Evolutionary conservation across 2,113 vertebrate genomes (phyloP), one percentile per base, ranked within the genome.

Genomic region (Chlorodrepanis virens): DNA sequence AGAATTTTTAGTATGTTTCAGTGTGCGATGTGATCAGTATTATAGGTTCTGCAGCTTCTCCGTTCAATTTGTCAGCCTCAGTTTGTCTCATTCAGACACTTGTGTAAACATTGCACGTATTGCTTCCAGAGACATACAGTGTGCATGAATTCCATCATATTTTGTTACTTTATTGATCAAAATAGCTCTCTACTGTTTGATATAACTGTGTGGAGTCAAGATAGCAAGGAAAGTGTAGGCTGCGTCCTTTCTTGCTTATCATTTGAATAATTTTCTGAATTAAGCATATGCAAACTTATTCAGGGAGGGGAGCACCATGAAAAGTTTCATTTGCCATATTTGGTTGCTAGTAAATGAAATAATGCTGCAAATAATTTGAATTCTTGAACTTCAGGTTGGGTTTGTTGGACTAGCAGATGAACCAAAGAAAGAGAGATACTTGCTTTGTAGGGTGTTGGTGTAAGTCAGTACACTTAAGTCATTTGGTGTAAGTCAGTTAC

Each of bases 381-480:
- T 96, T 95, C 91, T 90, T 91, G 94, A 88, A 81, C 71, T 91
- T 93, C 95, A 80, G 85, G 95, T 91, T 96, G 54, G 13, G 29
- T 93, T 93, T 94, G 91, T 77, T 91, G 42, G 59, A 42, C 54
- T 87, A 72, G 84, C 15, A 59, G 35, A 83, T 74, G 22, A 63
- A 84, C 25, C 44, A 65, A 49, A 71, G 76, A 57, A 56, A 68
- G n/a, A 65, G 40, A 53, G 37, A 31, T 57, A 39, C 10, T 93
- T 88, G 44, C 63, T 83, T 91, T 79, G 12, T 67, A 37, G 9
- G 19, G 14, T 1, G 3, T 71, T 92, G 80, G 9, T 81, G 8
- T 70, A 78, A 78, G 33, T 87, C 28, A 61, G 57, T 68, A 79
- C 28, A 82, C 35, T 35, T 35, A 35, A 35, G 35, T 35, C 35